A percentile compares a stretch with the other conserved stretches of the same genome.
These are phyloP conservation scores for Drosophila repleta DNA, from an alignment of 1,140 invertebrate species.

Conservation along the genomic window DNA sequence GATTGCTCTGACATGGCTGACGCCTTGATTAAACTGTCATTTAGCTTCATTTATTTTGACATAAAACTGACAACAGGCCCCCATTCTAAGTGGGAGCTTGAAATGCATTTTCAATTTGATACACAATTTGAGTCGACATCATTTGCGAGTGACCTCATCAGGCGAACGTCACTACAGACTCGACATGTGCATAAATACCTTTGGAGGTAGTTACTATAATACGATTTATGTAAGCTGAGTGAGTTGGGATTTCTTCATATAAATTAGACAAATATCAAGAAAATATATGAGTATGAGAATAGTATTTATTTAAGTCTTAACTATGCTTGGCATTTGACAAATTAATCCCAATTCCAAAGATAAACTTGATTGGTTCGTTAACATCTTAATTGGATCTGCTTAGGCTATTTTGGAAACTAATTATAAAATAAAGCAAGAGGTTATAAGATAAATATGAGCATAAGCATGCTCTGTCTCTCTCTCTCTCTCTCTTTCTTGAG, in stretches of 20 bases:
- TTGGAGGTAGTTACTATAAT: too few species aligned
- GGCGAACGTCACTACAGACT: background rate
- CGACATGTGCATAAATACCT: too few species aligned
- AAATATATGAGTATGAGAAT: too few species aligned
- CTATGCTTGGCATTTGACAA: too few species aligned
- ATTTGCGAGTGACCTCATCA: slow-evolving; percentile 39
- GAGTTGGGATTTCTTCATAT: too few species aligned
- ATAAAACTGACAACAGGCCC: slow-evolving; percentile 78
- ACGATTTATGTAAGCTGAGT: too few species aligned
- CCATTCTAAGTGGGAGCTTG: slow-evolving; percentile 75
- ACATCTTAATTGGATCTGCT: background rate
- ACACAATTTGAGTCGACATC: slow-evolving; percentile 42
- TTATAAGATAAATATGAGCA: background rate
- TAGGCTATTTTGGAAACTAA: background rate
- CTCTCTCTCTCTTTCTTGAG: too few species aligned
- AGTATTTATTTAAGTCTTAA: too few species aligned
- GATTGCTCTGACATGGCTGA: slow-evolving; percentile 69
- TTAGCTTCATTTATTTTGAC: slow-evolving; percentile 83
- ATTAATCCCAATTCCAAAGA: background rate
- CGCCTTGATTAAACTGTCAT: slow-evolving; percentile 83
- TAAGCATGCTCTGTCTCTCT: background rate
- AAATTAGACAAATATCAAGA: too few species aligned
- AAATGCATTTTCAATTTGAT: slow-evolving; percentile 70
- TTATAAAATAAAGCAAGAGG: background rate
- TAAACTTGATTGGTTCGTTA: background rate